phyloP scores from a whole-genome alignment of 53 echinoderm and acorn worm genomes.

The Temnopleurus reevesii region DNA sequence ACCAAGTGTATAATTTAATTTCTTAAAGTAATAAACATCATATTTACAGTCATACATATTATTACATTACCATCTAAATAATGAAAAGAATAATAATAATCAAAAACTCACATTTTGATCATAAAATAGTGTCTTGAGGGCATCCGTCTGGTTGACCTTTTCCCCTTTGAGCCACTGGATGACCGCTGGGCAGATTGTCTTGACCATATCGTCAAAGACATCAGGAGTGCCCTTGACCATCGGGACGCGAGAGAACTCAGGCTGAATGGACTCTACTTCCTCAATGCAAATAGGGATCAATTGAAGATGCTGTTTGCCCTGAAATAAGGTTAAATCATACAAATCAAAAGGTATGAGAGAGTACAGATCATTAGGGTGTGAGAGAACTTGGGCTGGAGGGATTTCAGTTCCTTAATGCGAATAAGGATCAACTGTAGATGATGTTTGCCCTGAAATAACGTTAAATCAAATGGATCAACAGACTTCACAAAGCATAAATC shows the following conservation, averaged over 20 bases:
- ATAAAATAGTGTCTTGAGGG: conserved; percentile 22
- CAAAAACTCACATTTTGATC: conserved; percentile 17
- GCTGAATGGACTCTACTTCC: conserved; percentile 50
- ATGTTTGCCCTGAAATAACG: too few relatives aligned
- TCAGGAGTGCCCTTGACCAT: conserved; percentile 58
- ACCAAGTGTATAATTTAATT: too few relatives aligned
- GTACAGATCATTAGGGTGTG: too few relatives aligned
- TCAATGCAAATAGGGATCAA: conserved; percentile 74
- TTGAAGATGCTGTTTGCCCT: conserved; percentile 58
- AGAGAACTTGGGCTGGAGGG: too few relatives aligned
- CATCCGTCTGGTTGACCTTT: background rate
- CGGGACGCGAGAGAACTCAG: conserved; percentile 64
- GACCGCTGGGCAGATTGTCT: conserved; percentile 56
- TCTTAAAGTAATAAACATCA: too few relatives aligned
- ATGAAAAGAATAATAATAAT: background rate
- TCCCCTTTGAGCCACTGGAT: background rate
- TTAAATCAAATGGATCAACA: too few relatives aligned
- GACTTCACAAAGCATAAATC: too few relatives aligned
- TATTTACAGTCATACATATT: background rate
- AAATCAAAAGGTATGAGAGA: too few relatives aligned
- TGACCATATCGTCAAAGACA: conserved; percentile 54
- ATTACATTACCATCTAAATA: too few relatives aligned
- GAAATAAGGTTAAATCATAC: background rate
- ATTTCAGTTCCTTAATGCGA: too few relatives aligned
- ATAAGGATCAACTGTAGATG: too few relatives aligned